Base-by-base conservation (phyloP, 2,888 invertebrate species). In the Microctonus hyperodae region DNA sequence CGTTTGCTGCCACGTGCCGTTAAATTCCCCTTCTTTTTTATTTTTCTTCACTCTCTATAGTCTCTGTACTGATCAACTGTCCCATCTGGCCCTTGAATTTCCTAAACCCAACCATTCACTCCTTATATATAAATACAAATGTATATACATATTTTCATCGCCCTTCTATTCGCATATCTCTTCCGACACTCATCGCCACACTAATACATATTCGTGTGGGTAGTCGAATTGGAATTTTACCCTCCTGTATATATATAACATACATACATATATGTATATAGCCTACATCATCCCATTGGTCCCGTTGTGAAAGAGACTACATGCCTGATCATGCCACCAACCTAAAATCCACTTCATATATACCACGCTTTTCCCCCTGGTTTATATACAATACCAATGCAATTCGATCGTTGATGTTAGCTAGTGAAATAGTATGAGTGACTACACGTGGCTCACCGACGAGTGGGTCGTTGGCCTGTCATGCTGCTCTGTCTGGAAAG, bases 381-480 rank as follows among this genome's bases (percentile, higher is more conserved):
- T 20, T 16, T 50, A 33, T 31, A 55, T 33, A 31, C 13, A n/a
- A 51, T 13, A 51, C 23, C 13, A 51, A 13, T 44, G 44, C 44
- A 44, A n/a, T 44, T 44, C 44, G 7, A n/a, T 44, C 44, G 44
- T 44, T 44, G 44, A 44, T 44, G 44, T 44, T 16, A 7, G 16
- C 44, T 16, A 16, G 16, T 16, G 53, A 25, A 16, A 28, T 53
- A 13, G 53, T 53, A 25, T 53, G 57, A 50, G 57, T 35, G 23
- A 50, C 44, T 64, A 57, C 64, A 64, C 64, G 64, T 64, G 64
- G 57, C 64, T 11, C 56, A 44, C 25, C 51, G 53, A 62, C 53
- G 55, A 63, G 28, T 56, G 57, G 64, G 64, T 64, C 64, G 64
- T 64, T 64, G 64, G 33, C 57, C 64, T 31, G 57, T 31, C 33